Evolutionary conservation across 2,113 vertebrate species (phyloP).

Genomic region (Psettodes erumei): DNA sequence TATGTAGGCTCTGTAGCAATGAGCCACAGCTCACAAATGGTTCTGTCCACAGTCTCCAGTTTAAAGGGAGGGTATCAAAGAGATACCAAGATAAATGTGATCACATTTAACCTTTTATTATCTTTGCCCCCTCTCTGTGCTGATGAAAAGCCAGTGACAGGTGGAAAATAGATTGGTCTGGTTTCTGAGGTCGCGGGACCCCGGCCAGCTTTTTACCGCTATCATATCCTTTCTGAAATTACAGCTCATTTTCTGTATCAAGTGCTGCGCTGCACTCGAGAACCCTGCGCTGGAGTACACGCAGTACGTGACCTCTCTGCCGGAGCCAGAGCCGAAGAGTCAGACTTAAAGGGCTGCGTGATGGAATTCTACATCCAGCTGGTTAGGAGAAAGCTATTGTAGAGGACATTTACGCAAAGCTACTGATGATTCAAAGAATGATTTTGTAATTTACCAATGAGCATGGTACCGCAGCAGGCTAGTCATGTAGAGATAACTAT

Average conservation of each 20-base stretch:
- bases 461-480: too few species aligned
- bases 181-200: not conserved
- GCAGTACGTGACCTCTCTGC: slow-evolving; percentile 1
- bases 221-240: slow-evolving; percentile 23
- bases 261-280: not conserved
- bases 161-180: slow-evolving; percentile 17
- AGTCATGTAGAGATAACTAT: too few species aligned
- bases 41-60: not conserved
- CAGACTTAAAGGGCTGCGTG: not conserved
- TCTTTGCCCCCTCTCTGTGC: not conserved
- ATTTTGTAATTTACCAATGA: not conserved
- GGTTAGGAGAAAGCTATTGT: too few species aligned
- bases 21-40: not conserved
- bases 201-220: slow-evolving; percentile 1
- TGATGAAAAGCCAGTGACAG: slow-evolving; percentile 22
- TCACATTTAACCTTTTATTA: not conserved
- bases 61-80: not conserved
- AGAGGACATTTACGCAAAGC: too few species aligned
- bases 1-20: not conserved
- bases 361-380: not conserved
- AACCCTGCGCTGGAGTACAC: not conserved
- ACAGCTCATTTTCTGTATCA: slow-evolving; percentile 37
- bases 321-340: not conserved
- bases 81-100: not conserved
- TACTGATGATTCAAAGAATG: too few species aligned